These are phyloP conservation scores for Urosaurus nigricauda DNA, from an alignment of 2,797 vertebrate species.

Conservation along the genomic window DNA sequence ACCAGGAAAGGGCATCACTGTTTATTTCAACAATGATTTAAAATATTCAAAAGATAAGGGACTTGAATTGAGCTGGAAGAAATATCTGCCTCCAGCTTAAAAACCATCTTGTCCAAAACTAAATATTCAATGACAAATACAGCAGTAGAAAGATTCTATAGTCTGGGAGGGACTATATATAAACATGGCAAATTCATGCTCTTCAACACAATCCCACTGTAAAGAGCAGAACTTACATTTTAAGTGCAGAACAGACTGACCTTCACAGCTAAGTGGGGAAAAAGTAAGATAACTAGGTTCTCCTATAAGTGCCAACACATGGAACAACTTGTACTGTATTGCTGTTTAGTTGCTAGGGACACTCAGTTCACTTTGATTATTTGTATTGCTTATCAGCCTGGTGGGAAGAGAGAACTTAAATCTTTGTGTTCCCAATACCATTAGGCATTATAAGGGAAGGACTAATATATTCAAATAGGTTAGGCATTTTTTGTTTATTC, in stretches of 20 bases:
- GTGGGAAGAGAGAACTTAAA: neutral
- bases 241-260: neutral
- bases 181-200: neutral
- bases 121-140: neutral
- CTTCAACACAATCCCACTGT: neutral
- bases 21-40: neutral
- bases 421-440: neutral
- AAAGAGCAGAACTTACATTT: neutral
- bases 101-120: neutral
- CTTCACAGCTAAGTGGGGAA: neutral
- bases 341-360: neutral
- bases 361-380: slow-evolving; percentile 49
- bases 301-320: neutral
- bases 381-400: slow-evolving; percentile 48
- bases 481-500: neutral
- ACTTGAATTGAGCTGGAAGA: neutral
- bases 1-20: neutral
- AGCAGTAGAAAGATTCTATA: too few relatives aligned
- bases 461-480: neutral
- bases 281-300: slow-evolving; percentile 33
- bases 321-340: neutral
- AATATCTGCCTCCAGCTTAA: neutral
- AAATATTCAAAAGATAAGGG: neutral
- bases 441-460: neutral
- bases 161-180: neutral